A percentile compares a stretch with the other conserved stretches of the same genome.
Evolutionary conservation across 2,113 vertebrate species (phyloP).

Genomic region (Glaucomys volans): DNA sequence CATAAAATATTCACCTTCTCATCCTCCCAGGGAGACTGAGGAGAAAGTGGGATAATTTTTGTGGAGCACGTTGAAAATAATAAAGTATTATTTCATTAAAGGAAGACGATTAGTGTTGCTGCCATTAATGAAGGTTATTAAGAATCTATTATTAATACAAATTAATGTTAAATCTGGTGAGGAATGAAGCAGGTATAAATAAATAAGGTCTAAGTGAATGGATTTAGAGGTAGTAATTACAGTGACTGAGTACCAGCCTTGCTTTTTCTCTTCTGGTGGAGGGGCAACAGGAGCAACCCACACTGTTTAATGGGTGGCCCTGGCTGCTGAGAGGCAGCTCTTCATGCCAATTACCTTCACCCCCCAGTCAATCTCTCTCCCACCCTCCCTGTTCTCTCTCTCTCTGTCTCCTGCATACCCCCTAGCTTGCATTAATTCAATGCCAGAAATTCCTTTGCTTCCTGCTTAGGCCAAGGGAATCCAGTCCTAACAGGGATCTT

Average conservation of each 20-base stretch:
- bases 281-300: neutral
- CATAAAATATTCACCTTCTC: no score
- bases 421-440: neutral
- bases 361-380: fast-evolving
- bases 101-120: neutral
- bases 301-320: neutral
- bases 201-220: conserved; percentile 31
- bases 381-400: neutral
- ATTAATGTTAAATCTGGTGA: conserved; percentile 56
- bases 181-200: conserved; percentile 20
- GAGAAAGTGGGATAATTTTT: neutral
- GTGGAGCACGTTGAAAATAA: neutral
- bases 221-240: neutral
- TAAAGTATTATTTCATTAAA: conserved; percentile 33
- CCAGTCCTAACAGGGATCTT: neutral
- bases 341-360: neutral
- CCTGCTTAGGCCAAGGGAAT: neutral
- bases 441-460: neutral
- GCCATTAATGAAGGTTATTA: conserved; percentile 48
- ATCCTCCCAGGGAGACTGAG: neutral
- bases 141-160: conserved; percentile 54
- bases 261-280: neutral
- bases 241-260: neutral
- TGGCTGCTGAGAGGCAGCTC: neutral
- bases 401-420: neutral